Evolutionary conservation across 2,797 vertebrate genomes (phyloP), one percentile per base, ranked within the genome.

Genomic region (Cheracebus regulus): DNA sequence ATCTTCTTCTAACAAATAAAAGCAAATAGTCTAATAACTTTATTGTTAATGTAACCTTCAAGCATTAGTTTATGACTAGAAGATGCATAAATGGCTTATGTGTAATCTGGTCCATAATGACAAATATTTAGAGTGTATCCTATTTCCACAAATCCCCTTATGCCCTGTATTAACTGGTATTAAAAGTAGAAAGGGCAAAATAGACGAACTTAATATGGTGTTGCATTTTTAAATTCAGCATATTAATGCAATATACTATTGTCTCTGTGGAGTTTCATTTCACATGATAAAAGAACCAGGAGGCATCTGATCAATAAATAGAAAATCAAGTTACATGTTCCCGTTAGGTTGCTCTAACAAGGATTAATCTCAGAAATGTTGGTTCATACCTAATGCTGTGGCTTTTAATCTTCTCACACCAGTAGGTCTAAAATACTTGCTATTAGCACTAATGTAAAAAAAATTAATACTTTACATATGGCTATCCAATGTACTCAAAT

Each of bases 391-490:
- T 98, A 98, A 78, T 81, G 88, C 26, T 88, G 82, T 92, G 97
- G 97, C 86, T 98, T 99, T 98, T 98, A 98, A 98, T 98, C 98
- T 97, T 98, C 96, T 98, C 98, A 98, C 95, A 97, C 94, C 94
- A 97, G 92, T 93, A 91, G 93, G 97, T 98, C 96, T 97, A 97
- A 97, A 97, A 93, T 81, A 91, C 96, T 97, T 97, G 96, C 97
- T 96, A 97, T 98, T 98, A 98, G 88, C 91, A 91, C 79, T 98
- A 98, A 98, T 92, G 95, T 97, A 96, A 97, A 98, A 98, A 67
- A 97, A 98, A 98, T 94, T 97, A 98, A 93, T 93, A 96, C 95
- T 98, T 98, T 96, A 97, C 88, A 96, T 89, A 70, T 87, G 88
- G 96, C 97, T 97, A 94, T 92, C 88, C 96, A 97, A 64, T 97